Percentiles rank a stretch among this genome's conserved stretches.
Evolutionary conservation across 2,797 vertebrate genomes (phyloP).

Genomic region (Hemitrygon akajei): DNA sequence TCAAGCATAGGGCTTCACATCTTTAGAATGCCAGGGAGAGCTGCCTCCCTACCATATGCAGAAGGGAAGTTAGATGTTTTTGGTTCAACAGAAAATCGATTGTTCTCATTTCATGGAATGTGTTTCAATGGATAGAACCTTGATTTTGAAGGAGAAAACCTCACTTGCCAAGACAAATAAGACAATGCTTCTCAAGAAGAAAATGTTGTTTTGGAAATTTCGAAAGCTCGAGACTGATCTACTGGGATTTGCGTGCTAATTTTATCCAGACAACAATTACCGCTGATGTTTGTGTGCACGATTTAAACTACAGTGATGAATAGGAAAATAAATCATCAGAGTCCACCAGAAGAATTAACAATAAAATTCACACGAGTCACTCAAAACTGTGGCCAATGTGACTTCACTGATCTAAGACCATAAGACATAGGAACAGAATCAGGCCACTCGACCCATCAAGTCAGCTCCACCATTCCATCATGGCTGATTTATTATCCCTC

Average conservation of each 20-base stretch:
- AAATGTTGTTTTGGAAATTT: conserved; percentile 6
- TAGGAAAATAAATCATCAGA: neutral
- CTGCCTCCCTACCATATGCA: neutral
- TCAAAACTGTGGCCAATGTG: neutral
- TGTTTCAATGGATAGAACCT: neutral
- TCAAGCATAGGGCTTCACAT: neutral
- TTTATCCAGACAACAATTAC: neutral
- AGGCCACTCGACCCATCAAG: too few species aligned
- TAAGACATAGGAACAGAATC: too few species aligned
- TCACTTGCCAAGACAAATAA: neutral
- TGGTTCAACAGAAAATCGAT: too few species aligned
- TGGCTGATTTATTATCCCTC: too few species aligned
- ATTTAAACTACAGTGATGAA: neutral
- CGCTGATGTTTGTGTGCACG: neutral
- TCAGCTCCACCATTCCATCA: too few species aligned
- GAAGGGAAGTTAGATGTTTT: neutral
- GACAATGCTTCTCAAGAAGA: neutral
- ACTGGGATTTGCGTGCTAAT: neutral
- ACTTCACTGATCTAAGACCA: neutral
- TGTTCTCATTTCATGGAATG: neutral
- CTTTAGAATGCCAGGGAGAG: neutral
- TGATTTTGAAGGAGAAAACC: neutral
- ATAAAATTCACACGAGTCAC: neutral
- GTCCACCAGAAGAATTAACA: neutral
- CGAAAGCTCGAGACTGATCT: neutral